A percentile compares a stretch with the other conserved stretches of the same genome.
phyloP scores from a whole-genome alignment of 2,113 vertebrate genomes.

The Aplodontia rufa region DNA sequence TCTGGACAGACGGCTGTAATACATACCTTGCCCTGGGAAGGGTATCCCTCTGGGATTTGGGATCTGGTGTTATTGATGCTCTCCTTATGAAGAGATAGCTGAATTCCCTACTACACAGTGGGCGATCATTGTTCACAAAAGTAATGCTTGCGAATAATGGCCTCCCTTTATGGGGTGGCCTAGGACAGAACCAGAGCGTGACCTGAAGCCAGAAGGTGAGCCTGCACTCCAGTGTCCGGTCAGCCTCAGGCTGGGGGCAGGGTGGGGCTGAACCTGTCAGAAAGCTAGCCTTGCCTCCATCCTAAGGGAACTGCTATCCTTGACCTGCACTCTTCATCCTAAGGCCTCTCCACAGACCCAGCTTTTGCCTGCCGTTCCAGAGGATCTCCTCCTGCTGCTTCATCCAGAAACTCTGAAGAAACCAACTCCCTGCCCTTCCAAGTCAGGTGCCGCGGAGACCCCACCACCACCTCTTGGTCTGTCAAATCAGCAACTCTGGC shows the following conservation, averaged over 20 bases:
- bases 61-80: neutral
- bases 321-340: neutral
- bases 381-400: neutral
- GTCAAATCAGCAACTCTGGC: neutral
- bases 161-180: neutral
- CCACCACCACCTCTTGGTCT: rapidly evolving
- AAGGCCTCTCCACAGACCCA: neutral
- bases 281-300: neutral
- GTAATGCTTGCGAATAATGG: neutral
- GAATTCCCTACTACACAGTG: neutral
- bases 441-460: neutral
- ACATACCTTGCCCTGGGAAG: neutral
- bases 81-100: neutral
- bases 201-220: neutral
- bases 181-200: neutral
- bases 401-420: neutral
- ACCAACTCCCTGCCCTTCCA: neutral
- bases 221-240: neutral
- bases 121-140: neutral
- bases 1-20: neutral
- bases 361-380: neutral
- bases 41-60: neutral
- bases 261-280: neutral
- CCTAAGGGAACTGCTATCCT: neutral
- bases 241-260: neutral